phyloP scores from a whole-genome alignment of 2,797 vertebrate species.

The Urocyon cinereoargenteus region DNA sequence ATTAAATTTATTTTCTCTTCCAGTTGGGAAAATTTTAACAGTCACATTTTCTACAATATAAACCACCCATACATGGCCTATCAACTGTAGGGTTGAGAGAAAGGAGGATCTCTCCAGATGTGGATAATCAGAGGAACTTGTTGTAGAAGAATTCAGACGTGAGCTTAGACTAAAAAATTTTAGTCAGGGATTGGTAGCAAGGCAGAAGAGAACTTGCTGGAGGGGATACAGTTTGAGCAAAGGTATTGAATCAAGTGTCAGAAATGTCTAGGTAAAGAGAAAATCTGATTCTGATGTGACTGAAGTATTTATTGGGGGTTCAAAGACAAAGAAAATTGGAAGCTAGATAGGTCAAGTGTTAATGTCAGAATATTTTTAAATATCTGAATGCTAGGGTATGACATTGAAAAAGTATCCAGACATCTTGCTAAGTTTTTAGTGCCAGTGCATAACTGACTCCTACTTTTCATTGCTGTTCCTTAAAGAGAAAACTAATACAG shows the following conservation, averaged over 20 bases:
- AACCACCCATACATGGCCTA: neutral
- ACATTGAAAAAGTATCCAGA: neutral
- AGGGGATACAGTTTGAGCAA: neutral
- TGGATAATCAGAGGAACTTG: neutral
- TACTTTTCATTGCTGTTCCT: neutral
- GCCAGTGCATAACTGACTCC: neutral
- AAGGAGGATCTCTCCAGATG: neutral
- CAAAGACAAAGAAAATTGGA: neutral
- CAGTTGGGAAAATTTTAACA: neutral
- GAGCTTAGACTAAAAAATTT: neutral
- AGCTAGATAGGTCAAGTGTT: neutral
- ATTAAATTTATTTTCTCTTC: neutral
- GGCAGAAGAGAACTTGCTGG: accelerated
- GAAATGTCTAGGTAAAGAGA: neutral
- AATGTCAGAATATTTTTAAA: neutral
- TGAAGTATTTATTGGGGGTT: neutral
- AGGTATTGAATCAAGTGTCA: neutral
- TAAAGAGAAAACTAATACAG: neutral
- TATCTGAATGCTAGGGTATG: neutral
- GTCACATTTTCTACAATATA: neutral
- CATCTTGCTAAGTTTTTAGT: neutral
- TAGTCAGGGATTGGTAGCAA: neutral
- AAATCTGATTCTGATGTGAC: neutral
- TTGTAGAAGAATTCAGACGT: neutral
- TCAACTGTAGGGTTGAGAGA: neutral